A percentile compares a stretch with the other conserved stretches of the same genome.
Conservation (phyloP, 2,797 vertebrate genomes). For the Myiotriccus ornatus region DNA sequence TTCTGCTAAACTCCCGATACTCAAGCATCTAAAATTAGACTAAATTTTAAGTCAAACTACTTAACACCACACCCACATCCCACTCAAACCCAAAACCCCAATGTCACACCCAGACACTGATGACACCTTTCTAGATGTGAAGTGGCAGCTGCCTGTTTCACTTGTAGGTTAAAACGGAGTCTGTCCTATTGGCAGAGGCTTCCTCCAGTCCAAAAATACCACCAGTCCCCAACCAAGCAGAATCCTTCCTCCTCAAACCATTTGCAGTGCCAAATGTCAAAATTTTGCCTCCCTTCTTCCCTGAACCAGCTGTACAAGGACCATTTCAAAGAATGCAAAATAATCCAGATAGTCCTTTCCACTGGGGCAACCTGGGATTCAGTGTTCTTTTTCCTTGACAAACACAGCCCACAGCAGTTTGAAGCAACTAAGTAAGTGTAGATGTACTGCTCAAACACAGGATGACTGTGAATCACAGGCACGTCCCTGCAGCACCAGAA, state of each 20-base stretch:
- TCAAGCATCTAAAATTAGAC: not conserved
- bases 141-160: not conserved
- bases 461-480: not conserved
- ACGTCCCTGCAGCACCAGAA: rapidly evolving
- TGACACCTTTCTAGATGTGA: not conserved
- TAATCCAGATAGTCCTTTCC: not conserved
- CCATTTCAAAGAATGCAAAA: not conserved
- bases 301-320: not conserved
- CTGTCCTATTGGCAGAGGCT: not conserved
- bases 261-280: not conserved
- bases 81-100: not conserved
- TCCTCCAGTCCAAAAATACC: not conserved
- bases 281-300: not conserved
- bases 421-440: not conserved
- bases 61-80: not conserved
- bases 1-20: not conserved
- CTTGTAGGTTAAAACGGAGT: not conserved
- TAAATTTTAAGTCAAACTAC: not conserved
- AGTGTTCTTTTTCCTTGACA: not conserved
- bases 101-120: not conserved
- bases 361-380: not conserved
- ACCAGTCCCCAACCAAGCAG: not conserved
- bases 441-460: not conserved
- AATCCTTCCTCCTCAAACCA: not conserved
- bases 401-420: not conserved